These are phyloP conservation scores for Exephanes ischioxanthus DNA, from an alignment of 2,888 invertebrate genomes.

Conservation along the genomic window DNA sequence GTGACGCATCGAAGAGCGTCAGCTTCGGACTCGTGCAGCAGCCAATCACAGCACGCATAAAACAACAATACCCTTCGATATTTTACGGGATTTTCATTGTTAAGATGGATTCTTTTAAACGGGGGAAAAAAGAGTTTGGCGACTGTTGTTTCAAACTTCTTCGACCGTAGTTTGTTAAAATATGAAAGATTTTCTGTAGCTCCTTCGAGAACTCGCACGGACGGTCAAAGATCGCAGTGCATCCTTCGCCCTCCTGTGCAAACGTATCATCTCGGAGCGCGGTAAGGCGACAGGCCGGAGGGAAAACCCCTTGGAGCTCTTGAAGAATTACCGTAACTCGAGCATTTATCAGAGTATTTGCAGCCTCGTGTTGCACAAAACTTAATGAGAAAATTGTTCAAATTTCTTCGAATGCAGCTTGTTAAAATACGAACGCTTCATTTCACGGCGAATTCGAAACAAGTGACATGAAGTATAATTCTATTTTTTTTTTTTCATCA, in stretches of 20 bases:
- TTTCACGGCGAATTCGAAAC: not conserved
- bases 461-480: not conserved
- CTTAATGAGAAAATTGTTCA: not conserved
- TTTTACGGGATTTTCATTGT: too few species aligned
- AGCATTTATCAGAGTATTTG: not conserved
- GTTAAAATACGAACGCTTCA: not conserved
- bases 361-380: not conserved
- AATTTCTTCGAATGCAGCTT: not conserved
- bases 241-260: conserved; percentile 40
- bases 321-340: conserved; percentile 16
- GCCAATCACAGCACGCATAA: too few species aligned
- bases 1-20: too few species aligned
- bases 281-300: conserved; percentile 61
- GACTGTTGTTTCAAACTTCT: too few species aligned
- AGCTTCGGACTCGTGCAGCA: too few species aligned
- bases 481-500: conserved; percentile 4
- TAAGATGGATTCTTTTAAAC: too few species aligned
- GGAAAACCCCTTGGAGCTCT: conserved; percentile 56
- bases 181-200: conserved; percentile 31
- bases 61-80: too few species aligned
- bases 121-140: too few species aligned
- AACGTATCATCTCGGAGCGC: conserved; percentile 42
- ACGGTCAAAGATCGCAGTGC: conserved; percentile 78
- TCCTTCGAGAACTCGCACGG: conserved; percentile 56
- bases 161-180: too few species aligned